Base-by-base conservation (phyloP, 1,140 invertebrate genomes). In the Leptopilina clavipes region DNA sequence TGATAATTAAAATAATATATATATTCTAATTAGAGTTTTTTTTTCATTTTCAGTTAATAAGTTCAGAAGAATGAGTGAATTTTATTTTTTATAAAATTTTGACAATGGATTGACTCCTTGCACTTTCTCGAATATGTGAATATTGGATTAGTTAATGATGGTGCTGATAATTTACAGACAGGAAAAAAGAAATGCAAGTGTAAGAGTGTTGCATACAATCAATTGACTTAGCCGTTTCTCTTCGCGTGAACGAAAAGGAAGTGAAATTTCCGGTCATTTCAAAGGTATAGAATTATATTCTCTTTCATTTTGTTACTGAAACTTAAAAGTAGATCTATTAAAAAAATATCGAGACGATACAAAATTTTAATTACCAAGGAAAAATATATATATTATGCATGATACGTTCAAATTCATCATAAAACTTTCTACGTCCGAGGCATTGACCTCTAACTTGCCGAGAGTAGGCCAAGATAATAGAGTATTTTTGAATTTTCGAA, bases 221-320 rank as follows among this genome's bases (percentile, higher is more conserved):
- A 65, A 31, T 65, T 12, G 59, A 14, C 22, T 48, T 48, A 8
- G 48, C 6, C 81, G 76, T 82, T 82, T 82, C 78, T 78, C 81
- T 76, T 78, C 59, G 70, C 75, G 37, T 40, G 45, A 65, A 72
- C 71, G 84, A 84, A 86, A 87, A 83, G 80, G 83, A 85, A 85
- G 82, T 85, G 85, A 85, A 87, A 88, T 80, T 85, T 86, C 79
- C 80, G 78, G 73, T 70, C 65, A 82, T 79, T 78, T 44, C 75
- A 77, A 76, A n/a, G 45, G 14, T 40, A 31, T 31, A 40, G 37
- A 70, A 52, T 31, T 31, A 31, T 31, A 14, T 65, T 65, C 0
- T 65, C 7, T 25, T 31, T 65, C 10, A 65, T 65, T 12, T 5
- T 12, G 1, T 59, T 59, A 10, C 22, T 65, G 12, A 65, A 14